These are phyloP conservation scores for Cephus spinipes DNA, from an alignment of 2,888 invertebrate species.

Conservation along the genomic window DNA sequence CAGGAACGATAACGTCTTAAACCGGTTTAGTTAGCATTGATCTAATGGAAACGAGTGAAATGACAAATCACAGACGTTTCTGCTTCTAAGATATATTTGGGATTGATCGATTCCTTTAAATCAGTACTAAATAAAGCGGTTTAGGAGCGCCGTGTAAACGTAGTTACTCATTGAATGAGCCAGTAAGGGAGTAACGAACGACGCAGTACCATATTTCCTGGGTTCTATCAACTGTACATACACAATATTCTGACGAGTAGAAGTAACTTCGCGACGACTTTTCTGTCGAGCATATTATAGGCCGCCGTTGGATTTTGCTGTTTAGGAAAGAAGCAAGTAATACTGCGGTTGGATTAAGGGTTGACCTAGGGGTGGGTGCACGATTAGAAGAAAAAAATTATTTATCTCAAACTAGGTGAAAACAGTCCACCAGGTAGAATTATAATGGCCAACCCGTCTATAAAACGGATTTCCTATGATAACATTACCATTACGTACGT, in stretches of 20 bases:
- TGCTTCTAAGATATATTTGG: too few species aligned
- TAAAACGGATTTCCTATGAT: conserved; percentile 43
- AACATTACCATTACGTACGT: conserved; percentile 60
- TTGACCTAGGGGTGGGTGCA: not conserved
- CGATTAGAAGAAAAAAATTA: not conserved
- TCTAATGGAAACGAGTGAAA: too few species aligned
- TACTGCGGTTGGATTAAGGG: not conserved
- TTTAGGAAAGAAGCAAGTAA: not conserved
- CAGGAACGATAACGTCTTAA: not conserved
- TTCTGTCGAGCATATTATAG: not conserved
- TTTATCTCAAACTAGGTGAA: not conserved
- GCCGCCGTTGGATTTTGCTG: not conserved
- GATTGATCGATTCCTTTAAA: too few species aligned
- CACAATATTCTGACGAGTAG: not conserved
- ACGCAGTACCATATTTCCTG: too few species aligned
- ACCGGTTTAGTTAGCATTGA: too few species aligned
- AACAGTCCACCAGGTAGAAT: not conserved
- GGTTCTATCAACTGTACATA: too few species aligned
- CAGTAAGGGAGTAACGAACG: too few species aligned
- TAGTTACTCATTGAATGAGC: not conserved
- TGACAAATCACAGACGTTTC: too few species aligned
- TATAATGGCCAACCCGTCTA: not conserved
- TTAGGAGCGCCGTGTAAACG: too few species aligned
- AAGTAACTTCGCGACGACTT: not conserved
- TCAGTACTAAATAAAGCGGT: too few species aligned